phyloP scores from a whole-genome alignment of 2,113 vertebrate species.

The Paradisaea rubra region DNA sequence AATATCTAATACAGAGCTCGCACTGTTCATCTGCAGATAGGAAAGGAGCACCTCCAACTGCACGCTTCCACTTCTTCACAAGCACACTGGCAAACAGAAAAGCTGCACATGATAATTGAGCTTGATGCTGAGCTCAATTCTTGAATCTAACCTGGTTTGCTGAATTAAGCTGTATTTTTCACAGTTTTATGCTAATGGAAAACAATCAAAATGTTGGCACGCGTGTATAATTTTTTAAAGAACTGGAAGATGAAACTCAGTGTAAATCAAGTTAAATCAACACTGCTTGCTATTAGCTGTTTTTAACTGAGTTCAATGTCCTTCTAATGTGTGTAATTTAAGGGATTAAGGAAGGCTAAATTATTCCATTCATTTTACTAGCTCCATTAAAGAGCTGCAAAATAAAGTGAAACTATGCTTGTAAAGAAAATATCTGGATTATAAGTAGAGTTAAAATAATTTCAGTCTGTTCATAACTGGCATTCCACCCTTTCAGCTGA shows the following conservation, averaged over 20 bases:
- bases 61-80: not conserved
- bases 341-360: not conserved
- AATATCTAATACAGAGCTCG: not conserved
- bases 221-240: accelerated
- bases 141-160: not conserved
- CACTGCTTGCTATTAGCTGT: not conserved
- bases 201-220: not conserved
- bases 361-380: not conserved
- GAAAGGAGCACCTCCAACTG: not conserved
- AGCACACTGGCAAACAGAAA: not conserved
- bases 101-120: not conserved
- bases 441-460: not conserved
- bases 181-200: not conserved
- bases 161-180: not conserved
- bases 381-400: not conserved
- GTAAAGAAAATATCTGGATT: not conserved
- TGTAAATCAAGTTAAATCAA: not conserved
- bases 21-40: not conserved
- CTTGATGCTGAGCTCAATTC: not conserved
- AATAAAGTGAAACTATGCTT: not conserved
- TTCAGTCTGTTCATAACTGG: not conserved
- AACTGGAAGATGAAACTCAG: not conserved
- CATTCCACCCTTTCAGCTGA: not conserved
- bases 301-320: not conserved
- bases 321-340: not conserved